phyloP scores from a whole-genome alignment of 2,888 invertebrate genomes.

The Agriotes lineatus region DNA sequence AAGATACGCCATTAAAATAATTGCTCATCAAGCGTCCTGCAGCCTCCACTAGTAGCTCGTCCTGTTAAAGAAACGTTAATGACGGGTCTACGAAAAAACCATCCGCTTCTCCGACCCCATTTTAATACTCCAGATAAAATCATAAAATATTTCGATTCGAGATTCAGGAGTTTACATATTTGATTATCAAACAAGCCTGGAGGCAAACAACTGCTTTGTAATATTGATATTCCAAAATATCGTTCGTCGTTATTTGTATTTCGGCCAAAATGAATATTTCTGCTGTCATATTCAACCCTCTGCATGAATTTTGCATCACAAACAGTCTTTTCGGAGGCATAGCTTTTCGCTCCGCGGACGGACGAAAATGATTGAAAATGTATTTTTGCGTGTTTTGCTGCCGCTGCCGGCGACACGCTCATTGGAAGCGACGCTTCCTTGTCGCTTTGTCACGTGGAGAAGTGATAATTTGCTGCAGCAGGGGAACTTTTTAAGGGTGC shows the following conservation, averaged over 20 bases:
- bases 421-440: background rate
- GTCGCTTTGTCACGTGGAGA: conserved; percentile 18
- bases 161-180: conserved; percentile 26
- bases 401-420: background rate
- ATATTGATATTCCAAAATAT: conserved; percentile 22
- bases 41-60: too few species aligned
- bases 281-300: conserved; percentile 24
- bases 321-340: conserved; percentile 7
- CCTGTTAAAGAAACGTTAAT: background rate
- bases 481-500: conserved; percentile 16
- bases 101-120: background rate
- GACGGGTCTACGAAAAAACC: background rate
- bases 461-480: conserved; percentile 18
- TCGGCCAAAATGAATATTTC: conserved; percentile 24
- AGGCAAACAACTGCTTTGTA: conserved; percentile 28
- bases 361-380: conserved; percentile 23
- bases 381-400: conserved; percentile 11
- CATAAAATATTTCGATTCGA: conserved; percentile 8
- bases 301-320: conserved; percentile 21
- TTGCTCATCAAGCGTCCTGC: background rate
- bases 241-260: conserved; percentile 22
- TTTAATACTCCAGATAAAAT: conserved; percentile 12
- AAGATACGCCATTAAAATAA: background rate
- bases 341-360: background rate
- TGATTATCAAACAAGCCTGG: conserved; percentile 27